Percentiles rank a stretch among this genome's conserved stretches.
phyloP scores from a whole-genome alignment of 2,888 invertebrate genomes.

The Dione vanillae region DNA sequence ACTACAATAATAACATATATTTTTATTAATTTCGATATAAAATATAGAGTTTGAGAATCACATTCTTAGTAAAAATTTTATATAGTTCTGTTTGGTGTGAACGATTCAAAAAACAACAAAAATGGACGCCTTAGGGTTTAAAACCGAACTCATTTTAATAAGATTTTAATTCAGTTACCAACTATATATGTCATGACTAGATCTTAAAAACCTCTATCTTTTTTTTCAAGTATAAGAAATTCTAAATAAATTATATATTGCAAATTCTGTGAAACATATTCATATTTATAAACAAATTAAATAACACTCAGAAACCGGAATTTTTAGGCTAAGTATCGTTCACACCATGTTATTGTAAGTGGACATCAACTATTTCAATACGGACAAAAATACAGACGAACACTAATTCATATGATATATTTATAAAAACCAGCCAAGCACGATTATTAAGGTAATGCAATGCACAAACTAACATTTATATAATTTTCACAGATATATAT shows the following conservation, averaged over 20 bases:
- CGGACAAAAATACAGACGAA: conserved; percentile 42
- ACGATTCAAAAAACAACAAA: conserved; percentile 53
- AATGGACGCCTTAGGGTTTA: not conserved
- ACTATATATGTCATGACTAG: not conserved
- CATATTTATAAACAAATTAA: not conserved
- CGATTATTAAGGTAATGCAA: conserved; percentile 59
- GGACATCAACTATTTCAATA: conserved; percentile 45
- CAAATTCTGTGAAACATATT: not conserved
- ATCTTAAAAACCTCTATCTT: not conserved
- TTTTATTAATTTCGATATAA: conserved; percentile 10
- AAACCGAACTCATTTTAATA: not conserved
- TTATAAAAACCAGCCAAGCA: conserved; percentile 66
- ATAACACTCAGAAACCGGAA: not conserved
- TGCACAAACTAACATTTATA: conserved; percentile 55
- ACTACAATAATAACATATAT: conserved; percentile 11
- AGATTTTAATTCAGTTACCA: not conserved
- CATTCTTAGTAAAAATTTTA: conserved; percentile 58
- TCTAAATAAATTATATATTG: too few relatives aligned
- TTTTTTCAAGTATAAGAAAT: not conserved
- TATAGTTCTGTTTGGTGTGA: conserved; percentile 62
- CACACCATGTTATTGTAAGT: conserved; percentile 79
- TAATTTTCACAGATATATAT: conserved; percentile 47
- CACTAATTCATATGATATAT: conserved; percentile 42
- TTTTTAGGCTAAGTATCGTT: conserved; percentile 54
- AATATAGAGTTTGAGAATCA: conserved; percentile 61